These are phyloP conservation scores for Probaryconus sp. DNA, from an alignment of 1,140 invertebrate genomes.

Conservation along the genomic window DNA sequence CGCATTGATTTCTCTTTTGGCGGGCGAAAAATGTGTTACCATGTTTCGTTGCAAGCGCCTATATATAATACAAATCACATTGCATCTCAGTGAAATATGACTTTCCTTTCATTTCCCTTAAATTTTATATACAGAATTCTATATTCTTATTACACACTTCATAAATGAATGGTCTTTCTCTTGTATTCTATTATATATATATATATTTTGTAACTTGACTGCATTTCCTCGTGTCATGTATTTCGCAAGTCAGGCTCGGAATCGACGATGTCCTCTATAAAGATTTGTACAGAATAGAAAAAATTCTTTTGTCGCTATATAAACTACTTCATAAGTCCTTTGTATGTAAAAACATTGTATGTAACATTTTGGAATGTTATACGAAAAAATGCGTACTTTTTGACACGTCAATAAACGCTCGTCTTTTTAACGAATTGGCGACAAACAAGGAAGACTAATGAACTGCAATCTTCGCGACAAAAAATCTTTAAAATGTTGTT, in stretches of 20 bases:
- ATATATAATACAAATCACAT: conserved; percentile 51
- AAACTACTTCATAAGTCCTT: too few species aligned
- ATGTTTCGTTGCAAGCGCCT: conserved; percentile 41
- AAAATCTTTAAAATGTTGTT: neutral
- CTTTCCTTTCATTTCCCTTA: conserved; percentile 60
- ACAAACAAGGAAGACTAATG: conserved; percentile 46
- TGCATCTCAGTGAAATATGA: conserved; percentile 66
- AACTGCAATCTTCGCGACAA: conserved; percentile 10
- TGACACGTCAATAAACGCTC: conserved; percentile 11
- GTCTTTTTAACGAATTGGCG: neutral
- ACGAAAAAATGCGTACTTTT: conserved; percentile 3
- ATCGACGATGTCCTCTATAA: conserved; percentile 16
- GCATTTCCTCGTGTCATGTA: conserved; percentile 5
- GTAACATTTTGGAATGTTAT: conserved; percentile 24
- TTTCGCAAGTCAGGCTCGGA: conserved; percentile 31
- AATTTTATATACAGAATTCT: conserved; percentile 64
- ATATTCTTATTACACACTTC: conserved; percentile 57
- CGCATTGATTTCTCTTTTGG: too few species aligned
- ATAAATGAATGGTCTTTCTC: conserved; percentile 39
- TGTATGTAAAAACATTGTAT: too few species aligned
- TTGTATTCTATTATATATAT: conserved; percentile 5
- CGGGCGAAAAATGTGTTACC: conserved; percentile 8
- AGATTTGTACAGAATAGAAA: neutral
- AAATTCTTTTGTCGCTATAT: too few species aligned
- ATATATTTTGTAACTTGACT: conserved; percentile 13